Base-by-base conservation (phyloP, 2,888 invertebrate genomes). In the Volucella bombylans region DNA sequence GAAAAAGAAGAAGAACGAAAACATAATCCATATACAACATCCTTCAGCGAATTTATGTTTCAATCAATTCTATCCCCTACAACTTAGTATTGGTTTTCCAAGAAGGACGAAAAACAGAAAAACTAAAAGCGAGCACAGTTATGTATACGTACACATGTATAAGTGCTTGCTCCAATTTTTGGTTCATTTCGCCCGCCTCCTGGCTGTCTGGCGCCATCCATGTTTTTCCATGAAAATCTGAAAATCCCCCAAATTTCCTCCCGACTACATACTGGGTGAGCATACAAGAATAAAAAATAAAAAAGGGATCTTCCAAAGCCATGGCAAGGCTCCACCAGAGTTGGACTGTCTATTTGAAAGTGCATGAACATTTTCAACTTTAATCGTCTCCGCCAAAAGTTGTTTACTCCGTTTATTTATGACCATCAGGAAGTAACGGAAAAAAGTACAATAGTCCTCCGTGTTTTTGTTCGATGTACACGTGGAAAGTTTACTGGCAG, bases 191-290 rank as follows among this genome's bases (percentile, higher is more conserved):
- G 71, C 15, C 79, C 65, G 83, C 74, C 83, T 83, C 83, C 83
- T 83, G 80, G 47, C 83, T 83, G 83, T 83, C 83, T 83, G 83
- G 83, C 83, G 83, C 83, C 83, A 80, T 61, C 8, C 54, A 74
- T 80, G 69, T 73, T 74, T 79, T 83, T 73, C 61, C 41, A 71
- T 45, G 50, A 64, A 45, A 69, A 76, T 69, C 81, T 50, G 45
- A 57, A 38, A 18, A 57, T 12, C 18, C 54, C 15, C 39, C 55
- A 14, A 39, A 55, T 65, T 45, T 14, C 31, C 31, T 31, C 31
- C 6, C 31, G 31, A 6, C 4, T 31, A 31, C 6, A 31, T 31
- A 31, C 31, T 31, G 31, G 4, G 10, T 12, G 31, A 18, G n/a
- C 57, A 65, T 38, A 54, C 54, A 39, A 62, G 41, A 45, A 73